Base-by-base conservation (phyloP, 2,113 vertebrate genomes). In the Pseudois nayaur region DNA sequence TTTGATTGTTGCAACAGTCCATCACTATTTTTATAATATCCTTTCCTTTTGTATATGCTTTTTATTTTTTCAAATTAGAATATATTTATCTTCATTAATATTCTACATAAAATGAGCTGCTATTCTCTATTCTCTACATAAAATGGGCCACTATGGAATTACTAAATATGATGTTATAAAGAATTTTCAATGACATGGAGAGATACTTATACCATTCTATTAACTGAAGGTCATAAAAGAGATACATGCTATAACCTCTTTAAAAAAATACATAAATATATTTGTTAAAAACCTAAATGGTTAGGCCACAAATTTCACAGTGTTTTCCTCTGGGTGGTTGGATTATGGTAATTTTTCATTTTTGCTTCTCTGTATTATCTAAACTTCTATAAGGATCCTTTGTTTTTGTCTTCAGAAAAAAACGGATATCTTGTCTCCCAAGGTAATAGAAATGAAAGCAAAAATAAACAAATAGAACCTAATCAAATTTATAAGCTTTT, bases 61-160 rank as follows among this genome's bases (percentile, higher is more conserved):
- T 27, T 92, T 84, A n/a, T 74, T 85, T 81, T 87, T 84, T 64
- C 45, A 91, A 83, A 87, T 45, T 76, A 93, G 86, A 94, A 11
- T 60, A 43, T 40, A 87, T 88, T 93, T 55, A 92, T 85, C 93
- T 95, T 89, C 57, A 90, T 64, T 85, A 97, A 82, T 92, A 91
- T 17, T 64, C 62, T 64, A 64, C 15, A 64, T 64, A 64, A 64
- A 64, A 17, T 64, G 15, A 48, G 31, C 60, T 0, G 6, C 31
- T 62, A 62, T 62, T 87, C 16, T 21, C 19, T n/a, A 87, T 86
- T 87, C 57, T 33, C 57, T 48, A 85, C 3, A 93, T 71, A 94
- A 90, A 79, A 95, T 54, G 19, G 6, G 36, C 71, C 57, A 84
- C 9, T 67, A 74, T 55, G 5, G 14, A 96, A 92, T 93, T 67